These are phyloP conservation scores for Spea multiplicata DNA, from an alignment of 2,113 vertebrate genomes.

Conservation along the genomic window DNA sequence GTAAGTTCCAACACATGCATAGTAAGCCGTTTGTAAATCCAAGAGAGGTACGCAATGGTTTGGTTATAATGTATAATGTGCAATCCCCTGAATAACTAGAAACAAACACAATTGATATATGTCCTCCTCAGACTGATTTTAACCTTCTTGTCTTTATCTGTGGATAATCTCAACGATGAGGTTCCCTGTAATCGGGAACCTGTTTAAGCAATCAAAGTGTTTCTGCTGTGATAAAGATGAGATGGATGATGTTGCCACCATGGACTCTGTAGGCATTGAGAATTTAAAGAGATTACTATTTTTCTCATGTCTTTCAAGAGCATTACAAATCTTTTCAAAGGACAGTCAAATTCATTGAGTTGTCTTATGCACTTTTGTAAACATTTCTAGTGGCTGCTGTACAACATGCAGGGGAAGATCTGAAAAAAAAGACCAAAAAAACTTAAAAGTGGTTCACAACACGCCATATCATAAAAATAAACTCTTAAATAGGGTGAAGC, in stretches of 20 bases:
- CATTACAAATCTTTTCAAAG: not conserved
- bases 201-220: slow-evolving; percentile 3
- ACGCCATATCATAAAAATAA: too few species aligned
- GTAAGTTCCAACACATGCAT: too few species aligned
- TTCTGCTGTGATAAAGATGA: slow-evolving; percentile 5
- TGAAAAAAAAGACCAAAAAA: too few species aligned
- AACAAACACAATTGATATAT: not conserved
- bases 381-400: not conserved
- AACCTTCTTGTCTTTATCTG: not conserved
- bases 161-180: not conserved
- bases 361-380: not conserved
- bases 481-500: too few species aligned
- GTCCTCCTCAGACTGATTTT: not conserved
- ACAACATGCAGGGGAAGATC: too few species aligned
- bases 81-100: not conserved
- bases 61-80: too few species aligned
- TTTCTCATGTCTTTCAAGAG: not conserved
- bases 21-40: too few species aligned
- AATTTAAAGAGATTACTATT: not conserved
- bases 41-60: too few species aligned
- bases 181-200: not conserved
- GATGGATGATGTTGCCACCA: not conserved
- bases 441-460: too few species aligned
- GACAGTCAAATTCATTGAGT: not conserved
- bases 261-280: not conserved